Evolutionary conservation across 2,888 invertebrate species (phyloP).

Genomic region (Linyphia triangularis): DNA sequence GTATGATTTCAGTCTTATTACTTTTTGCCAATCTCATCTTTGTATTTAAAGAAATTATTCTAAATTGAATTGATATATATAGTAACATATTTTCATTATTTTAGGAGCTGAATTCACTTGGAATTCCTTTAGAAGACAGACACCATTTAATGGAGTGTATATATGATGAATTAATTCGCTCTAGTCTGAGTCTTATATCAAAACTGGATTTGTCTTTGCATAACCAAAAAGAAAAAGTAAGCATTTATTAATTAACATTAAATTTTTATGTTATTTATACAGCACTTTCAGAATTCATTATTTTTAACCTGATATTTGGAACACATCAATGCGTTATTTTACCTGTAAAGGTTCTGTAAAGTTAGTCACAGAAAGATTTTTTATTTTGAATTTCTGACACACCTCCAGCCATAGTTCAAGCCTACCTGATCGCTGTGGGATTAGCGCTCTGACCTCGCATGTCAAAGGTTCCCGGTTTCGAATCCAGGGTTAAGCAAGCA

Average conservation of each 20-base stretch:
- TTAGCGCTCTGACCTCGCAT: too few relatives aligned
- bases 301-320: neutral
- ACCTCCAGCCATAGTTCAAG: neutral
- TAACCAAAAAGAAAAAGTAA: conserved; percentile 14
- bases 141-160: conserved; percentile 72
- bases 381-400: neutral
- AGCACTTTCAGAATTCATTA: neutral
- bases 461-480: too few relatives aligned
- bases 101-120: conserved; percentile 68
- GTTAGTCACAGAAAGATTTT: neutral
- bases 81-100: too few relatives aligned
- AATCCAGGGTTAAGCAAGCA: too few relatives aligned
- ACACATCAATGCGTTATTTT: neutral
- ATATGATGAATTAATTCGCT: conserved; percentile 75
- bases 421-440: neutral
- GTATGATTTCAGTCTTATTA: neutral
- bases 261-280: neutral
- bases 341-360: neutral
- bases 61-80: too few relatives aligned
- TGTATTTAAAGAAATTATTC: too few relatives aligned
- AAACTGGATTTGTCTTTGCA: conserved; percentile 64
- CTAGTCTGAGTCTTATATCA: conserved; percentile 71
- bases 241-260: neutral
- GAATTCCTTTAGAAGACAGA: conserved; percentile 66
- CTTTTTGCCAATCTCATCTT: too few relatives aligned